These are phyloP conservation scores for Corythaeola cristata DNA, from an alignment of 2,113 vertebrate species.

Conservation along the genomic window DNA sequence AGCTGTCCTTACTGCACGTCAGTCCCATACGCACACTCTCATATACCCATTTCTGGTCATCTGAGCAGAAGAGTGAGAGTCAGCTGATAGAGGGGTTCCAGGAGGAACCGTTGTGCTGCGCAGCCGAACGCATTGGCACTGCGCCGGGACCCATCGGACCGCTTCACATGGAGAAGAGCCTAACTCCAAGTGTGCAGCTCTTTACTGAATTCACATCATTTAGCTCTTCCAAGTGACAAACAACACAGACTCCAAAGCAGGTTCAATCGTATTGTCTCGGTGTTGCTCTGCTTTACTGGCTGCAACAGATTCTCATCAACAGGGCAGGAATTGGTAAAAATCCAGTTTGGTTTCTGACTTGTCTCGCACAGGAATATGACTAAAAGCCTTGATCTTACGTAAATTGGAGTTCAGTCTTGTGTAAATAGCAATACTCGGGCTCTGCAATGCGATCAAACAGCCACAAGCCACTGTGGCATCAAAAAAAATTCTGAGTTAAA, in stretches of 20 bases:
- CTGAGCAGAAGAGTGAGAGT: fast-evolving
- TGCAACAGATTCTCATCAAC: background rate
- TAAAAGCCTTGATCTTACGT: background rate
- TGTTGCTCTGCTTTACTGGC: background rate
- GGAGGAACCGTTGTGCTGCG: background rate
- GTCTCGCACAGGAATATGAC: background rate
- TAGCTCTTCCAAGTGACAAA: background rate
- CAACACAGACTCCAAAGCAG: background rate
- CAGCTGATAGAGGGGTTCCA: fast-evolving
- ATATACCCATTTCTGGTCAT: too few relatives aligned
- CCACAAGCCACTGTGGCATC: background rate
- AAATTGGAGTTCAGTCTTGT: background rate
- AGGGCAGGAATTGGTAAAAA: background rate
- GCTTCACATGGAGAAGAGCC: background rate
- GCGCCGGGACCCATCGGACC: fast-evolving
- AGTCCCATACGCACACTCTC: too few relatives aligned
- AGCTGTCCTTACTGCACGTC: background rate
- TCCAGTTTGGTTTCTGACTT: background rate
- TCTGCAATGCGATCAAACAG: background rate
- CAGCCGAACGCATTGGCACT: fast-evolving
- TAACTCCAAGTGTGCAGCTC: too few relatives aligned
- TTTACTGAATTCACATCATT: background rate
- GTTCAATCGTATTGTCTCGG: fast-evolving
- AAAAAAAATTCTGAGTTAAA: background rate
- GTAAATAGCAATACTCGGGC: background rate